Evolutionary conservation across 2,888 invertebrate genomes (phyloP).

Genomic region (Spilarctia lutea): DNA sequence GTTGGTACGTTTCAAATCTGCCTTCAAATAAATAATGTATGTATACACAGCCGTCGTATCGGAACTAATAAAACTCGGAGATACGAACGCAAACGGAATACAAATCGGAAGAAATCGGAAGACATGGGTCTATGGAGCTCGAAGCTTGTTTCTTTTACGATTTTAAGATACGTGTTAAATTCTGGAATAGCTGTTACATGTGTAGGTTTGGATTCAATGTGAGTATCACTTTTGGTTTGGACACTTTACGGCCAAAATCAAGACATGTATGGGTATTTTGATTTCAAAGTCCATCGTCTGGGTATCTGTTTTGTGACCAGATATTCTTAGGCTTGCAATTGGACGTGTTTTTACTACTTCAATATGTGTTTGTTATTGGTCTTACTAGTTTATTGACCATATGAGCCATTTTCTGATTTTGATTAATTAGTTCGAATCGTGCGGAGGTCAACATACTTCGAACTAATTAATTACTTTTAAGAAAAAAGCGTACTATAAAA

Average conservation of each 20-base stretch:
- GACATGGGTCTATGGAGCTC: conserved; percentile 8
- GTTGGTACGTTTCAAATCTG: conserved; percentile 31
- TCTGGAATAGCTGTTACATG: conserved; percentile 26
- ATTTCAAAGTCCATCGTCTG: background rate
- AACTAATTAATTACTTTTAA: too few species aligned
- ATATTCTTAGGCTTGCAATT: background rate
- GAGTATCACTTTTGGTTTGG: background rate
- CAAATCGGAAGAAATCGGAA: conserved; percentile 23
- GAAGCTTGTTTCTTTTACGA: conserved; percentile 31
- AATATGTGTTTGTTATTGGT: background rate
- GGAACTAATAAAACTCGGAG: conserved; percentile 55
- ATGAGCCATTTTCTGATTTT: too few species aligned
- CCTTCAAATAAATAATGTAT: conserved; percentile 44
- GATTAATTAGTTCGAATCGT: too few species aligned
- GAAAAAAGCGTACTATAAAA: too few species aligned
- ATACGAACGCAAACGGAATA: conserved; percentile 45
- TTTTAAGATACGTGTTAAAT: conserved; percentile 21
- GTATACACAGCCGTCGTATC: conserved; percentile 35
- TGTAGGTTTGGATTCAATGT: conserved; percentile 4
- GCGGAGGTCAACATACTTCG: too few species aligned
- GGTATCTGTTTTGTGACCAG: background rate
- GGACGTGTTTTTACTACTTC: background rate
- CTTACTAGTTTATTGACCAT: background rate
- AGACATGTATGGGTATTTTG: background rate
- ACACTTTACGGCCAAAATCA: conserved; percentile 1